Conservation (phyloP, 2,797 vertebrate species). For the Euthynnus affinis region DNA sequence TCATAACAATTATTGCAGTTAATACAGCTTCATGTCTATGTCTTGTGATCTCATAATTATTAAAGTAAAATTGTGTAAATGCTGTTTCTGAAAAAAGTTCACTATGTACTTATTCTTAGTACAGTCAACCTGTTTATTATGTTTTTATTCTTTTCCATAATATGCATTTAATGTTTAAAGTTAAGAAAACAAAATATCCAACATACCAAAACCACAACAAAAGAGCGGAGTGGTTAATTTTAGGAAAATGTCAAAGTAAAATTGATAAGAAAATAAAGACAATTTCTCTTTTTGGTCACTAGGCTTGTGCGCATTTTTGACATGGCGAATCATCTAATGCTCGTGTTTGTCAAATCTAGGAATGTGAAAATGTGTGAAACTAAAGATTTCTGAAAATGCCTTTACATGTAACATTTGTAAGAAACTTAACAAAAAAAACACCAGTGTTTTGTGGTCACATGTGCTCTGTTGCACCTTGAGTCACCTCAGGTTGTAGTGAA, state of each 20-base stretch:
- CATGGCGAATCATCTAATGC: background rate
- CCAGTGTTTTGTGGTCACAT: background rate
- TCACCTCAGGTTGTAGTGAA: background rate
- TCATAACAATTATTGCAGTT: background rate
- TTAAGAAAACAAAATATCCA: slow-evolving; percentile 8
- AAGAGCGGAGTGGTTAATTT: slow-evolving; percentile 11
- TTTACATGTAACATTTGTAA: background rate
- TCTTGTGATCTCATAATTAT: background rate
- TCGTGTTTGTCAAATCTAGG: background rate
- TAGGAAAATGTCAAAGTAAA: slow-evolving; percentile 6
- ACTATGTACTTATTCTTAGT: background rate
- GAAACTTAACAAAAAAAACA: background rate
- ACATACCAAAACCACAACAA: slow-evolving; percentile 6
- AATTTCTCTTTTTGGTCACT: slow-evolving; percentile 51
- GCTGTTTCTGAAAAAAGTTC: background rate
- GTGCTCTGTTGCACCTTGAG: background rate
- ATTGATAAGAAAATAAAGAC: slow-evolving; percentile 27
- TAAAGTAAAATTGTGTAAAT: slow-evolving; percentile 43
- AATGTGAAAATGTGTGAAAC: background rate
- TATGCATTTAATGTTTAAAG: slow-evolving; percentile 25
- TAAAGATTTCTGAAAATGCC: background rate
- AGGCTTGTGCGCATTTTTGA: slow-evolving; percentile 42
- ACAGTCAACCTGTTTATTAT: slow-evolving; percentile 45
- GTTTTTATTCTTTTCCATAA: background rate
- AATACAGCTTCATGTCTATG: background rate